phyloP scores from a whole-genome alignment of 2,888 invertebrate genomes.

The Mimumesa dahlbomi region DNA sequence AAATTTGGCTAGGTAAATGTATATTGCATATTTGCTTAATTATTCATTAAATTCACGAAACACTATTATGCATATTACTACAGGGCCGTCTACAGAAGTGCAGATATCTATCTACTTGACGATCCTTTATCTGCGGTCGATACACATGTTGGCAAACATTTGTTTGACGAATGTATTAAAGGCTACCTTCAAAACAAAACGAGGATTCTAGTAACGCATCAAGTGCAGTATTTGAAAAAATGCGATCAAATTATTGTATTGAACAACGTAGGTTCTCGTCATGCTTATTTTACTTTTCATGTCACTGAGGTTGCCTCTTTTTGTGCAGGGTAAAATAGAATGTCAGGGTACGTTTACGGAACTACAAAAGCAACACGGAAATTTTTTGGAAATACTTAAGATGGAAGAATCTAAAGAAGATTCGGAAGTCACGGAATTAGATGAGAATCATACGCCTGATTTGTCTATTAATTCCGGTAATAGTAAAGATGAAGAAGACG shows the following conservation, averaged over 20 bases:
- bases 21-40: no score
- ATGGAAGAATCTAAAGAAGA: slow-evolving; percentile 51
- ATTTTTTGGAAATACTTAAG: slow-evolving; percentile 81
- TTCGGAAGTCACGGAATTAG: slow-evolving; percentile 65
- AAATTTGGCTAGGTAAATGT: slow-evolving; percentile 84
- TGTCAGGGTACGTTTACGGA: slow-evolving; percentile 83
- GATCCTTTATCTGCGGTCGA: slow-evolving; percentile 92
- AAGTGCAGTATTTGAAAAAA: slow-evolving; percentile 88
- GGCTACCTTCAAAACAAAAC: slow-evolving; percentile 85
- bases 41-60: no score
- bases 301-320: no score
- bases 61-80: neutral
- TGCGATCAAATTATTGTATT: slow-evolving; percentile 85
- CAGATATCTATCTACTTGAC: slow-evolving; percentile 89
- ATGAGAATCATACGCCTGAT: slow-evolving; percentile 41
- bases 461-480: slow-evolving; percentile 16
- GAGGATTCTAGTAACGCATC: slow-evolving; percentile 91
- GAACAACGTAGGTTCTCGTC: slow-evolving; percentile 86
- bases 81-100: slow-evolving; percentile 88
- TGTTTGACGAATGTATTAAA: slow-evolving; percentile 88
- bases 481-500: slow-evolving; percentile 61
- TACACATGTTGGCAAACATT: slow-evolving; percentile 87
- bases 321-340: slow-evolving; percentile 86
- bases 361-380: slow-evolving; percentile 82
- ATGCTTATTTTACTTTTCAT: neutral